Conservation (phyloP, 2,888 invertebrate species). For the Spilarctia lutea region DNA sequence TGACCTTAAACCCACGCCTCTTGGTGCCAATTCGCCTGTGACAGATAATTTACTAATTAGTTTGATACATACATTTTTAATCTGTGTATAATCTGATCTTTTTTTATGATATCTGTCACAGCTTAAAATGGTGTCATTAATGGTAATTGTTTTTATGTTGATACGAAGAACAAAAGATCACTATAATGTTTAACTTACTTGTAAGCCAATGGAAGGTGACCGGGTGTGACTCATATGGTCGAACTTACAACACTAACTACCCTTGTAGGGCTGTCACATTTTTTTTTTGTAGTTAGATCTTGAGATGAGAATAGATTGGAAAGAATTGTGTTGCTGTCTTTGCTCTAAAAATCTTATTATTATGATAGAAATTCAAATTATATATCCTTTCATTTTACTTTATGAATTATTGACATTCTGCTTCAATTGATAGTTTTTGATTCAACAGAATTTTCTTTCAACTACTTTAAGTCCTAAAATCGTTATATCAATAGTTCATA, state of each 20-base stretch:
- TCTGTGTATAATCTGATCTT: not conserved
- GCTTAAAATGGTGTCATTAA: not conserved
- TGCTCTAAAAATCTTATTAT: not conserved
- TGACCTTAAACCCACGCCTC: not conserved
- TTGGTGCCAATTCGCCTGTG: not conserved
- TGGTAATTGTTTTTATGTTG: not conserved
- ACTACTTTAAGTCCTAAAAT: not conserved
- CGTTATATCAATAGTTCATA: not conserved
- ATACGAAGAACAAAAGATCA: slow-evolving; percentile 15
- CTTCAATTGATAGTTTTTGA: not conserved
- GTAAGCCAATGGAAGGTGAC: slow-evolving; percentile 58
- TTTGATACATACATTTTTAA: not conserved
- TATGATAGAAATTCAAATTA: not conserved
- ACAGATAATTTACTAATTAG: not conserved
- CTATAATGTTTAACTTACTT: slow-evolving; percentile 51
- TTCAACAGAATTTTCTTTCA: not conserved
- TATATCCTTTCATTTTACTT: not conserved
- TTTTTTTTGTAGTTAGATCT: not conserved
- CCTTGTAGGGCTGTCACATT: slow-evolving; percentile 34
- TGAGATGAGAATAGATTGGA: not conserved
- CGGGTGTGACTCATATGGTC: slow-evolving; percentile 54
- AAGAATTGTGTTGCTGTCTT: not conserved
- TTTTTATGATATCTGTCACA: not conserved
- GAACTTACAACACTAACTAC: slow-evolving; percentile 45
- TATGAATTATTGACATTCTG: not conserved